Base-by-base conservation (phyloP, 1,140 invertebrate species). In the Papilio polyxenes region DNA sequence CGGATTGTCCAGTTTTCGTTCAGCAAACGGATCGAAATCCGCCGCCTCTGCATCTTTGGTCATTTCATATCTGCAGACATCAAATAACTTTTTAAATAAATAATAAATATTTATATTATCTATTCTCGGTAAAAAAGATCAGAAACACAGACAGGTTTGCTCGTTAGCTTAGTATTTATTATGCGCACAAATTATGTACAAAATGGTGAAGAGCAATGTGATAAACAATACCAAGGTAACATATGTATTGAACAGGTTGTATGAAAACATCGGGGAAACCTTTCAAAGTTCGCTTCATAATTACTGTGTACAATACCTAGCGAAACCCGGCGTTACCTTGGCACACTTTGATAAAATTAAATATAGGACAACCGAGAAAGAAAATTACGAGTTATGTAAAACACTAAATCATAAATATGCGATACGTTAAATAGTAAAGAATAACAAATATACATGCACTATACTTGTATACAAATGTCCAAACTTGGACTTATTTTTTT, bases 21-120 rank as follows among this genome's bases (percentile, higher is more conserved):
- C 96, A 37, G 94, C 93, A 90, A 98, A 98, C 0, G 97, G 97
- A 94, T 98, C 96, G 86, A 96, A 97, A 44, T 95, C 95, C 62
- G 89, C 95, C 89, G 83, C 82, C 82, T 94, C 92, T 10, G 85
- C 88, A 89, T 93, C 92, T 86, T 91, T 91, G 17, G 87, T 86
- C 76, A 92, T 84, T 69, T 88, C 90, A 82, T 92, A 92, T 80
- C 91, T 94, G 80, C n/a, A 83, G 86, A 81, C 31, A 40, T 15
- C 13, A 37, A 72, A 69, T 8, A 69, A 31, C 37, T 69, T 37
- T 37, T 37, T 59, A 59, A 59, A 37, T 69, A 15, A 69, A 69
- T 59, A 20, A 62, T n/a, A 13, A 15, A 69, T 37, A 65, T 37
- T 5, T 69, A 69, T 3, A 37, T 69, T 37, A 69, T 69, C 11